Base-by-base conservation (phyloP, 1,140 invertebrate species). In the Drosophila bocqueti region DNA sequence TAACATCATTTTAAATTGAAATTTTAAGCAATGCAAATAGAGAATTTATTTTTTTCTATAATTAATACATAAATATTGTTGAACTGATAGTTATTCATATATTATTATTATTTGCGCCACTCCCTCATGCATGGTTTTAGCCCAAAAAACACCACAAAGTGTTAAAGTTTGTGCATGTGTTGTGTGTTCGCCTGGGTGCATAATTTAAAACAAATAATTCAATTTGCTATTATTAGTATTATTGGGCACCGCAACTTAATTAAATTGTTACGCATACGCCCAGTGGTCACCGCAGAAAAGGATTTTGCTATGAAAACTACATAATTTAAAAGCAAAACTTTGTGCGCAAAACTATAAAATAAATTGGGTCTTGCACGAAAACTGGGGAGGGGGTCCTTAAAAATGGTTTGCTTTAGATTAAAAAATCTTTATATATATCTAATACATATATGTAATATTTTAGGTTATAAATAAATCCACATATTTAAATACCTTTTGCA, bases 231-330 rank as follows among this genome's bases (percentile, higher is more conserved):
- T 81, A 69, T 83, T 76, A 59, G 72, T 62, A 66, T 62, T 79
- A 79, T 64, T 71, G 63, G 54, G 50, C 49, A 83, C 83, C 83
- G 45, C 83, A 86, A 86, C 79, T 80, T 87, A 86, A 86, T 86
- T 86, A 83, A 83, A 86, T 80, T 83, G 72, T 74, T 87, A 62
- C 76, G 62, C 65, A 87, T 73, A 79, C 76, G 72, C 57, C 76
- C 68, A 66, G 61, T 49, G 58, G 68, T 36, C 58, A 45, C 64
- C 49, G 7, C 55, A 49, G 16, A 43, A 52, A 58, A 29, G 31
- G 45, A n/a, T 36, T 21, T 34, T 42, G 4, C 16, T 47, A 2
- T 24, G 42, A 67, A 43, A 31, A 54, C 10, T 45, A 68, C 76
- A 24, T 24, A 24, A 24, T 68, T 76, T 26, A 52, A 6, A 9